Percentiles rank a stretch among this genome's conserved stretches.
phyloP scores from a whole-genome alignment of 1,140 invertebrate genomes.

The Polyergus mexicanus region DNA sequence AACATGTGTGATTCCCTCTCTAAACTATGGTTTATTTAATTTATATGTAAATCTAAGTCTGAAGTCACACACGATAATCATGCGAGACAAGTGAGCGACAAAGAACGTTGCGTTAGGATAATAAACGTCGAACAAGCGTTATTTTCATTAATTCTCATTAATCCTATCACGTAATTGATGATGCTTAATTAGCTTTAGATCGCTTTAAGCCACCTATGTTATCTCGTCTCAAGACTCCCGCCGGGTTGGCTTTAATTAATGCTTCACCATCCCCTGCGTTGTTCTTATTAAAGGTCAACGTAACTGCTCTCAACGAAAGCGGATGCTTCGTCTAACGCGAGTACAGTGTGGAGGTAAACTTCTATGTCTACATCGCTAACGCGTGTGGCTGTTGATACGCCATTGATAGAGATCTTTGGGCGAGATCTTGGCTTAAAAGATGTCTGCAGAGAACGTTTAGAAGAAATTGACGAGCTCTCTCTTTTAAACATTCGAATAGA shows the following conservation, averaged over 20 bases:
- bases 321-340: constrained; percentile 6
- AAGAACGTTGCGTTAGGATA: constrained; percentile 19
- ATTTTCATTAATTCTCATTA: constrained; percentile 40
- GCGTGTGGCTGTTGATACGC: constrained; percentile 2
- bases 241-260: constrained; percentile 21
- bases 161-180: constrained; percentile 12
- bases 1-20: background rate
- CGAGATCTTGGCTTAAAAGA: background rate
- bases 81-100: constrained; percentile 38
- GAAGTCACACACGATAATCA: background rate
- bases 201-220: background rate
- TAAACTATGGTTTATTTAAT: background rate
- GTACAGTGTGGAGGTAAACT: background rate
- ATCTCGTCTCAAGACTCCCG: background rate
- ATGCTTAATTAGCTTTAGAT: constrained; percentile 37
- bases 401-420: background rate
- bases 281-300: constrained; percentile 44
- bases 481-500: background rate
- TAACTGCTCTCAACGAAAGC: constrained; percentile 19
- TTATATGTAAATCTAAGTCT: constrained; percentile 7
- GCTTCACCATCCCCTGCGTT: background rate
- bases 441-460: background rate
- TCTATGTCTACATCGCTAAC: constrained; percentile 4
- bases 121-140: constrained; percentile 6
- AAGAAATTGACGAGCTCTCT: background rate